Base-by-base conservation (phyloP, 1,140 invertebrate genomes). In the Battus philenor region DNA sequence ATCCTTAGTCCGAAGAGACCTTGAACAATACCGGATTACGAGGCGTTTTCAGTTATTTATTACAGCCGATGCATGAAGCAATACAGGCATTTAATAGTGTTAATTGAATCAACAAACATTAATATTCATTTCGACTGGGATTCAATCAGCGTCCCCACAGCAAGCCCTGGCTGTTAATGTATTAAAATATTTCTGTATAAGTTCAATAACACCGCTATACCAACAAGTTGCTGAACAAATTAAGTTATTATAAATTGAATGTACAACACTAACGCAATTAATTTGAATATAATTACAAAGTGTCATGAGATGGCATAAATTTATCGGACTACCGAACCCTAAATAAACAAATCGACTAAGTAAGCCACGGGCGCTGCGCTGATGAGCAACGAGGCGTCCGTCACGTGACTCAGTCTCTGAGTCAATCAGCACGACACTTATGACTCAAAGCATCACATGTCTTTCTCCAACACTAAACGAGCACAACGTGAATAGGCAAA, bases 381-480 rank as follows among this genome's bases (percentile, higher is more conserved):
- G 18, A 44, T 50, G 34, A 47, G 18, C 31, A 17, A 27, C 12
- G 8, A 9, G 39, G 27, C 27, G 4, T 4, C 20, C 30, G 44
- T 47, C 44, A 27, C 26, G 18, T 50, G 47, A 50, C 32, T 34
- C 47, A 43, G 41, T 50, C 31, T 27, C 39, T 44, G 39, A 44
- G 29, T 44, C 39, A 50, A 8, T 41, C 33, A 43, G 30, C 50
- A 38, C 39, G 22, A 53, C 43, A 27, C 30, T 26, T 15, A 12
- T 53, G 50, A 48, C 34, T 56, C 38, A 47, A 29, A 1, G 5
- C 10, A 43, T 33, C 15, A 13, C 9, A 32, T 44, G 31, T 41
- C 38, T 34, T 13, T 9, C 27, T 41, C 39, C 38, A 39, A 53
- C 44, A 34, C 9, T 44, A 20, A 27, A 24, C 33, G 16, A 24